Evolutionary conservation across 2,888 invertebrate species (phyloP).

Genomic region (Phortica magna): DNA sequence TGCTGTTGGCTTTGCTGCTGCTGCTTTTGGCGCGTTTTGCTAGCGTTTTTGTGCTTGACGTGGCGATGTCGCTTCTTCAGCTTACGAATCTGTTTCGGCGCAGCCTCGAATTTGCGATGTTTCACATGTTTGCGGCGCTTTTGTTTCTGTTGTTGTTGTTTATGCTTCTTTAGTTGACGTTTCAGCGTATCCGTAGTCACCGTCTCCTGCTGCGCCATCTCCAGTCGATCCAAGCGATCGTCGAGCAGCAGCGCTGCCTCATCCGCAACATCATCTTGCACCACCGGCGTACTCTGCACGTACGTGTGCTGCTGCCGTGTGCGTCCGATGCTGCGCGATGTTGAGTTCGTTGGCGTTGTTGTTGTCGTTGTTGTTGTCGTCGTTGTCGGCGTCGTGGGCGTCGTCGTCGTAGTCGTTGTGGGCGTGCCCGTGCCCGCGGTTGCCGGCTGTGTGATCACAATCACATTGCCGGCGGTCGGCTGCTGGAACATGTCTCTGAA

Average conservation of each 20-base stretch:
- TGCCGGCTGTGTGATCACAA: neutral
- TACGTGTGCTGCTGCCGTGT: neutral
- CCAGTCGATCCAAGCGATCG: neutral
- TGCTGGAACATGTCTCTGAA: conserved; percentile 9
- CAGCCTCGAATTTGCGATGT: neutral
- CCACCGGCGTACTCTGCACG: neutral
- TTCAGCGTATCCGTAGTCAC: neutral
- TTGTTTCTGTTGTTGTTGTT: neutral
- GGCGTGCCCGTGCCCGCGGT: neutral
- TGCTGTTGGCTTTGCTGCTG: neutral
- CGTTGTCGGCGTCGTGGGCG: neutral
- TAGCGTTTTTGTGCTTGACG: neutral
- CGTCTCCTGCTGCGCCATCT: neutral
- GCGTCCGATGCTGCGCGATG: neutral
- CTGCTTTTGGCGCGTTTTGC: neutral
- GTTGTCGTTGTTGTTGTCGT: neutral
- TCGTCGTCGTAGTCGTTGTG: neutral
- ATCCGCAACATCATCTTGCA: neutral
- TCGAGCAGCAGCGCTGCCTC: neutral
- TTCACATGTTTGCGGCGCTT: neutral
- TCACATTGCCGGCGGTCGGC: neutral
- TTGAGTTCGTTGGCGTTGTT: neutral
- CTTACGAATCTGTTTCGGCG: neutral
- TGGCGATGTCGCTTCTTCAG: neutral
- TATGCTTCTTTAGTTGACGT: neutral